phyloP scores from a whole-genome alignment of 2,797 vertebrate species.

The Neoniphon sammara region DNA sequence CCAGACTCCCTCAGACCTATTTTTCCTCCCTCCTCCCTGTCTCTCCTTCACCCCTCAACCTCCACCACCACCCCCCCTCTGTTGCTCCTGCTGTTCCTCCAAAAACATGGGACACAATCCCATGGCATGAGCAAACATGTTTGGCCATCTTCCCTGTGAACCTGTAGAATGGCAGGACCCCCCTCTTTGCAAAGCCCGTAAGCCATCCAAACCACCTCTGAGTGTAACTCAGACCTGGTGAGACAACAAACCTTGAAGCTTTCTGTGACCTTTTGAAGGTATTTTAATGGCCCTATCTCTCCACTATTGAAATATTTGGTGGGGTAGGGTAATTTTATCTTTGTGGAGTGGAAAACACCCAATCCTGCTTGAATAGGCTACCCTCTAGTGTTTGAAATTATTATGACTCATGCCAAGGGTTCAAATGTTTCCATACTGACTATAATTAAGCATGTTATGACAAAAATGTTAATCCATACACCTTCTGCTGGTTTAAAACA shows the following conservation, averaged over 20 bases:
- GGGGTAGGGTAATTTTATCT: constrained; percentile 56
- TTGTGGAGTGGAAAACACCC: constrained; percentile 50
- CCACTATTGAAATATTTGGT: constrained; percentile 63
- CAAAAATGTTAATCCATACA: constrained; percentile 22
- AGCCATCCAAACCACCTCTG: constrained; percentile 47
- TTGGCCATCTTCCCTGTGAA: constrained; percentile 73
- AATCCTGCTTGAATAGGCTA: constrained; percentile 74
- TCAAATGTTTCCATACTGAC: constrained; percentile 21
- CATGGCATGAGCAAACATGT: constrained; percentile 81
- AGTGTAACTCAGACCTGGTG: constrained; percentile 61
- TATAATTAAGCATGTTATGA: constrained; percentile 55
- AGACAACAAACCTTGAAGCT: constrained; percentile 73
- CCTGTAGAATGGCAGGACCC: constrained; percentile 68
- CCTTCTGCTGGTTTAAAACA: constrained; percentile 18
- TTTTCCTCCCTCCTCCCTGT: constrained; percentile 42
- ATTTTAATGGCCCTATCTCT: constrained; percentile 72
- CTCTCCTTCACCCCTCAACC: constrained; percentile 24
- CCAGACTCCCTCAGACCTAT: constrained; percentile 81
- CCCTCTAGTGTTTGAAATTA: constrained; percentile 78
- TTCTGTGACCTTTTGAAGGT: constrained; percentile 72
- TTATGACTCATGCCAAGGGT: constrained; percentile 36
- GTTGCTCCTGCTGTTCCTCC: constrained; percentile 76
- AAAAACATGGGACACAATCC: constrained; percentile 77
- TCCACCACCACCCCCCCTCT: constrained; percentile 40
- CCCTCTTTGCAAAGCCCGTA: constrained; percentile 55